Evolutionary conservation across 1,140 invertebrate species (phyloP).

Genomic region (Drosophila arawakana): DNA sequence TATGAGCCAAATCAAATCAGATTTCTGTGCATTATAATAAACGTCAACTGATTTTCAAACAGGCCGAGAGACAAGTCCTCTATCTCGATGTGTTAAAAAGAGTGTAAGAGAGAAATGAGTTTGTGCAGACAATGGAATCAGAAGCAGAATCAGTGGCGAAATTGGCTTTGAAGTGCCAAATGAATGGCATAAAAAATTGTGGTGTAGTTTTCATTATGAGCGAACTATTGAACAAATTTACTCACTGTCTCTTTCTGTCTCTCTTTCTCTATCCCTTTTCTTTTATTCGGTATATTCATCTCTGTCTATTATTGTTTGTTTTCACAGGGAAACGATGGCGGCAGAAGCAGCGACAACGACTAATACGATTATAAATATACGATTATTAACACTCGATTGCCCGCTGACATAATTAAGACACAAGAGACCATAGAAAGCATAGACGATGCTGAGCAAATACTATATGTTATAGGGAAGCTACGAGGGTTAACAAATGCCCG

Average conservation of each 20-base stretch:
- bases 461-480: constrained; percentile 20
- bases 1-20: constrained; percentile 57
- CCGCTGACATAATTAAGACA: constrained; percentile 80
- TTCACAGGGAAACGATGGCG: constrained; percentile 38
- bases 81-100: constrained; percentile 14
- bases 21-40: constrained; percentile 36
- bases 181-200: constrained; percentile 75
- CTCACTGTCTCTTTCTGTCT: background rate
- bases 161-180: constrained; percentile 69
- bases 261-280: constrained; percentile 9
- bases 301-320: constrained; percentile 55
- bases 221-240: constrained; percentile 78
- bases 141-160: constrained; percentile 28
- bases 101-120: constrained; percentile 43
- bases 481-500: constrained; percentile 4
- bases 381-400: constrained; percentile 83
- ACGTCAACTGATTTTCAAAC: constrained; percentile 51
- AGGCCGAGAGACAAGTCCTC: constrained; percentile 3
- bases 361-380: constrained; percentile 82
- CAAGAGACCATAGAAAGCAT: constrained; percentile 42
- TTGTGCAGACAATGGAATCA: constrained; percentile 18
- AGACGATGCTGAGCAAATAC: constrained; percentile 57
- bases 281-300: background rate
- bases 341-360: constrained; percentile 42
- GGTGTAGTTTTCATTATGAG: constrained; percentile 63